A percentile compares a stretch with the other conserved stretches of the same genome.
Evolutionary conservation across 2,797 vertebrate species (phyloP).

Genomic region (Dendrocincla fuliginosa): DNA sequence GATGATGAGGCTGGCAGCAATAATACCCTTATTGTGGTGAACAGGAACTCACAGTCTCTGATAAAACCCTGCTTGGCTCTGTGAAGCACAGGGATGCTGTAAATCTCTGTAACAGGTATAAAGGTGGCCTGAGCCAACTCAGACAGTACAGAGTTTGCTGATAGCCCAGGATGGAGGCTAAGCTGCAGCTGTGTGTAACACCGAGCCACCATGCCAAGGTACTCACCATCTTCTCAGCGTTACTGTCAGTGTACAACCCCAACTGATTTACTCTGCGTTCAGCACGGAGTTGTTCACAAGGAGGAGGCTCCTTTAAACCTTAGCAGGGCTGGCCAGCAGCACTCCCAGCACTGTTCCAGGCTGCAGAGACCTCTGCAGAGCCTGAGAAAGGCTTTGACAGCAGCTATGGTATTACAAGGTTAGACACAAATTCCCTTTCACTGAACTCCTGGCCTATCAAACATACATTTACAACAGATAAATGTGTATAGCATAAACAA

Average conservation of each 20-base stretch:
- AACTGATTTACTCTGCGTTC: not conserved
- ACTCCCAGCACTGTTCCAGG: not conserved
- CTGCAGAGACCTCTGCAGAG: not conserved
- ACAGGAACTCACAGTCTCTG: not conserved
- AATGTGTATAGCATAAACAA: slow-evolving; percentile 50
- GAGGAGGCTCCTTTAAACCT: not conserved
- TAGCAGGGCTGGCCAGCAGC: not conserved
- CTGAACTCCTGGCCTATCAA: slow-evolving; percentile 43
- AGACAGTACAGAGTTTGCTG: not conserved
- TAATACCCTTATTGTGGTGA: not conserved
- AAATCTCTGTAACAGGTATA: not conserved
- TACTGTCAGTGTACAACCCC: not conserved
- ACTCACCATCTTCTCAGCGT: not conserved
- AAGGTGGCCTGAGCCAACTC: not conserved
- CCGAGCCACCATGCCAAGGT: not conserved
- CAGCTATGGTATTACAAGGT: not conserved
- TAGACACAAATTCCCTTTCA: not conserved
- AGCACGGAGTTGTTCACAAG: not conserved
- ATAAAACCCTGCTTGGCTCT: not conserved
- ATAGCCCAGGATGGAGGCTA: not conserved
- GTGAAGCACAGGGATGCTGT: not conserved
- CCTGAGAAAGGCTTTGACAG: not conserved
- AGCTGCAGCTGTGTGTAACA: not conserved
- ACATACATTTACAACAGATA: slow-evolving; percentile 32
- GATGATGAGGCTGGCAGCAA: rapidly evolving